Evolutionary conservation across 2,113 vertebrate genomes (phyloP).

Genomic region (Sylvietta virens): DNA sequence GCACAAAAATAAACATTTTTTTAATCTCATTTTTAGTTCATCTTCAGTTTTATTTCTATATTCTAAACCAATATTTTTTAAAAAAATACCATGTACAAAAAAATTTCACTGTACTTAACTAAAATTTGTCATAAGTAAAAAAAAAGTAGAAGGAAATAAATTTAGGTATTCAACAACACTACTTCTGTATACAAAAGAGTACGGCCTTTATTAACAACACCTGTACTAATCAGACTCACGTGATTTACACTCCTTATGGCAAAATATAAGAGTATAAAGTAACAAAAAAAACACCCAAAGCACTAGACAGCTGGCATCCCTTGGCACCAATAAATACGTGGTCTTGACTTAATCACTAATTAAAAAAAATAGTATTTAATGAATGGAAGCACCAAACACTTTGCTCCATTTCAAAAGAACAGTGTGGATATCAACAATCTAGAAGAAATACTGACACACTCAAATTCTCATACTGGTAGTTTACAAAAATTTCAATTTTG

Average conservation of each 20-base stretch:
- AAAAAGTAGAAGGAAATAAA: background rate
- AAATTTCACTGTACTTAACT: background rate
- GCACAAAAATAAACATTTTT: background rate
- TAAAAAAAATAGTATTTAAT: conserved; percentile 1
- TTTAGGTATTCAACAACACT: background rate
- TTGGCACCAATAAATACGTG: background rate
- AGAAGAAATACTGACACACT: background rate
- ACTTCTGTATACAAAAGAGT: background rate
- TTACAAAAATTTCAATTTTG: background rate
- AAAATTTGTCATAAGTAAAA: background rate
- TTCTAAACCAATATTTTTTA: background rate
- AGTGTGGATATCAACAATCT: background rate
- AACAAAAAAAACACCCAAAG: background rate
- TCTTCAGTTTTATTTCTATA: background rate
- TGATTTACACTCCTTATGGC: background rate
- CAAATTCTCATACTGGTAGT: background rate
- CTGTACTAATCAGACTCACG: background rate
- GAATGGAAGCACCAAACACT: background rate
- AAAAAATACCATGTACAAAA: background rate
- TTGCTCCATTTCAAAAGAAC: background rate
- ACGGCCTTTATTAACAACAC: background rate
- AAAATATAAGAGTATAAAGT: background rate
- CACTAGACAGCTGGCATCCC: background rate
- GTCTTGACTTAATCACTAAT: conserved; percentile 18
- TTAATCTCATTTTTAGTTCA: background rate